A percentile compares a stretch with the other conserved stretches of the same genome.
Evolutionary conservation across 2,113 vertebrate species (phyloP).

Genomic region (Phrynocephalus versicolor): DNA sequence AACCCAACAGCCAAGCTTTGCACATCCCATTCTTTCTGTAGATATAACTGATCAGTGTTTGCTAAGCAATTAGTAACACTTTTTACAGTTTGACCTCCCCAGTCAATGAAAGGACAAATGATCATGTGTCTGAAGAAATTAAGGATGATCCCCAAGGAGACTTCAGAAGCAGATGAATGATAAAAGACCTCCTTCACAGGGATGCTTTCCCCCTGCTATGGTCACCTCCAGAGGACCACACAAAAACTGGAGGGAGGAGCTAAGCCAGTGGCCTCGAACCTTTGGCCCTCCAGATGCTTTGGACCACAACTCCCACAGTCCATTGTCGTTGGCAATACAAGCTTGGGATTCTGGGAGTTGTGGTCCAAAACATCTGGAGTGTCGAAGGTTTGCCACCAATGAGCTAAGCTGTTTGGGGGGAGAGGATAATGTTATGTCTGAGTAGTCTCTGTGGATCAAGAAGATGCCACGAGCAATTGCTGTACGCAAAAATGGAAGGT

Average conservation of each 20-base stretch:
- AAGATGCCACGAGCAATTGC: conserved; percentile 32
- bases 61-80: no score
- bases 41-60: no score
- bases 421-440: conserved; percentile 40
- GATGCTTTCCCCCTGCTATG: background rate
- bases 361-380: no score
- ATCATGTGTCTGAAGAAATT: background rate
- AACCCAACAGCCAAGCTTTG: no score
- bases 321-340: no score
- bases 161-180: conserved; percentile 13
- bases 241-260: background rate
- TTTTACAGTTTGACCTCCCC: no score
- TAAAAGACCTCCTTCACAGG: background rate
- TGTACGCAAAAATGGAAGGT: conserved; percentile 37
- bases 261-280: no score
- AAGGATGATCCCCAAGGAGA: conserved; percentile 12
- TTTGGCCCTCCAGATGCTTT: no score
- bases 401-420: conserved; percentile 22
- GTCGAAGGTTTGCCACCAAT: no score
- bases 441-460: background rate
- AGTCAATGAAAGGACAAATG: background rate
- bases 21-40: no score
- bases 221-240: background rate
- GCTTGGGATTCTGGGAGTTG: no score
- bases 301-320: no score